Percentiles rank a stretch among this genome's conserved stretches.
These are phyloP conservation scores for Alaudala cheleensis DNA, from an alignment of 2,113 vertebrate genomes.

Conservation along the genomic window DNA sequence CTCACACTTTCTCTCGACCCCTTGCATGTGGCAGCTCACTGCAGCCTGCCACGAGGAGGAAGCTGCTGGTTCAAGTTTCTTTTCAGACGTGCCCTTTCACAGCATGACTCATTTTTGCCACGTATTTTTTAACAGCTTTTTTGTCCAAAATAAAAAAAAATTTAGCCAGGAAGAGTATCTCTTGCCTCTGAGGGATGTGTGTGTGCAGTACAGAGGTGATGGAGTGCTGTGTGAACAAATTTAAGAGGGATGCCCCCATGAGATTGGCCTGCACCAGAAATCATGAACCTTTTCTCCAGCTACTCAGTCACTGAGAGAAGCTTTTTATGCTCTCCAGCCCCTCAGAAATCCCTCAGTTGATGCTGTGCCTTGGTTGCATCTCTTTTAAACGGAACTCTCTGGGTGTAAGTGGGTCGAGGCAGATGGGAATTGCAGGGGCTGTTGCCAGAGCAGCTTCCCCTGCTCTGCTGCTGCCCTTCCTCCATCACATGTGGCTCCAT, in stretches of 20 bases:
- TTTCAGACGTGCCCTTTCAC: neutral
- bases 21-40: neutral
- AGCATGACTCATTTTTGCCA: neutral
- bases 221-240: neutral
- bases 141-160: neutral
- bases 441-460: neutral
- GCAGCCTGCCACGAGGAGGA: neutral
- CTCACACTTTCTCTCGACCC: neutral
- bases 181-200: neutral
- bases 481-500: neutral
- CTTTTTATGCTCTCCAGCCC: neutral
- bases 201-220: neutral
- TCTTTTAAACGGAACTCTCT: neutral
- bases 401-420: neutral
- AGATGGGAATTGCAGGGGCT: neutral
- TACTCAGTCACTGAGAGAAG: neutral
- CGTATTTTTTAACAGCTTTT: rapidly evolving
- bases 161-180: neutral
- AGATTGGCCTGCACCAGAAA: neutral
- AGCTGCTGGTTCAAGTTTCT: neutral
- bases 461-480: neutral
- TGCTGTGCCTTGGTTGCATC: neutral
- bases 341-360: neutral
- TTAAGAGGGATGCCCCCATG: neutral
- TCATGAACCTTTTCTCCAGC: neutral